Conservation (phyloP, 2,888 invertebrate species). For the Dicyrtomina minuta region DNA sequence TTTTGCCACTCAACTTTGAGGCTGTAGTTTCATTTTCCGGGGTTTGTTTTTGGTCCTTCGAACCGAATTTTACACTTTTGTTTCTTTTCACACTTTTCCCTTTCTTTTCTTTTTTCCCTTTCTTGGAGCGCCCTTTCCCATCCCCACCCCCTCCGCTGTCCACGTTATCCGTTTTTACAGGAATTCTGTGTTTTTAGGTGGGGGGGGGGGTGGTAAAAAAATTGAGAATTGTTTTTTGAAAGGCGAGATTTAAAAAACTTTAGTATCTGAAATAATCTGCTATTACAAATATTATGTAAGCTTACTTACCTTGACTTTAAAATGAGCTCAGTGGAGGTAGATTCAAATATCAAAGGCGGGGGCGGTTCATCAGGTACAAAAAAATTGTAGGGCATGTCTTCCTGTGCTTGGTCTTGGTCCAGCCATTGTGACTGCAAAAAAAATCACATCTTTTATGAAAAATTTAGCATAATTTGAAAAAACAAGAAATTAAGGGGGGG, state of each 20-base stretch:
- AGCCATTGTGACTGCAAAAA: background rate
- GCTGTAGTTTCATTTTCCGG: background rate
- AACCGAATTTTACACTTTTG: background rate
- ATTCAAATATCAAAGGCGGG: background rate
- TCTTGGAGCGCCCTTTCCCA: background rate
- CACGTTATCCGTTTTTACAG: background rate
- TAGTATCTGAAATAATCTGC: too few relatives aligned
- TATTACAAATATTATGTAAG: background rate
- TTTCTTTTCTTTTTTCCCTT: background rate
- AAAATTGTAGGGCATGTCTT: background rate
- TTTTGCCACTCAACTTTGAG: background rate
- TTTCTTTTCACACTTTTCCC: background rate
- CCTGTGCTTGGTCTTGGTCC: conserved; percentile 9
- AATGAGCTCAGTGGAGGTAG: background rate
- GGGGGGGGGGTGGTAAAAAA: too few relatives aligned
- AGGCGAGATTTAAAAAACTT: too few relatives aligned
- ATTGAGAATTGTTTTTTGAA: too few relatives aligned
- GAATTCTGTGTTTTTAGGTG: too few relatives aligned
- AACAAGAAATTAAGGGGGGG: too few relatives aligned
- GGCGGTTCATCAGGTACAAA: conserved; percentile 10
- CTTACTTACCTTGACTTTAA: background rate
- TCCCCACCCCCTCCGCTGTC: background rate
- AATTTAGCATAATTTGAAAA: background rate
- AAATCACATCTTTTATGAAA: background rate
- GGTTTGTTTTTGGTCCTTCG: background rate